Evolutionary conservation across 2,113 vertebrate species (phyloP).

Genomic region (Myrmecophaga tridactyla): DNA sequence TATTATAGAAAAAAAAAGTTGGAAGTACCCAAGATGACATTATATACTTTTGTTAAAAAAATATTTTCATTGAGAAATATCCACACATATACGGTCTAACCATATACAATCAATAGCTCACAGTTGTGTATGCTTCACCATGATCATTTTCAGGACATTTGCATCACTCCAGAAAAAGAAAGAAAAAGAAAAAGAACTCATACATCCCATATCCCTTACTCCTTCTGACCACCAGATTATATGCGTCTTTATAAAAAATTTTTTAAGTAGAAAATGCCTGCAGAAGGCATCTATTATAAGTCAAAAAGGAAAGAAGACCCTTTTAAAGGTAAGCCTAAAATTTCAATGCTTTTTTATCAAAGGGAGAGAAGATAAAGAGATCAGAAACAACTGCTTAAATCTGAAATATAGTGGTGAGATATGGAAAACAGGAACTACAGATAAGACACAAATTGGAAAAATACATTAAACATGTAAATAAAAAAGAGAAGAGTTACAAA

Average conservation of each 20-base stretch:
- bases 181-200: too few species aligned
- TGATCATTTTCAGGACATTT: too few species aligned
- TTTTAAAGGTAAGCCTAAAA: constrained; percentile 38
- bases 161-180: too few species aligned
- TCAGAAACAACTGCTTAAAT: not conserved
- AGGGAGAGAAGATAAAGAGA: not conserved
- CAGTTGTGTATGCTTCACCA: too few species aligned
- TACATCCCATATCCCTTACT: too few species aligned
- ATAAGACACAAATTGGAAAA: not conserved
- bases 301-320: not conserved
- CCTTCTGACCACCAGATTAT: too few species aligned
- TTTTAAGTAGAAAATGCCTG: constrained; percentile 39
- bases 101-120: too few species aligned
- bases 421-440: not conserved
- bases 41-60: not conserved
- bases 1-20: not conserved
- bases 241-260: not conserved
- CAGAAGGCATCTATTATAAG: not conserved
- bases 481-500: constrained; percentile 2
- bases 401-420: not conserved
- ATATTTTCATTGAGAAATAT: too few species aligned
- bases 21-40: not conserved
- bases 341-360: not conserved
- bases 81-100: too few species aligned
- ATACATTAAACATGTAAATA: not conserved